Conservation (phyloP, 2,888 invertebrate genomes). For the Drosophila nr. perissopoda region DNA sequence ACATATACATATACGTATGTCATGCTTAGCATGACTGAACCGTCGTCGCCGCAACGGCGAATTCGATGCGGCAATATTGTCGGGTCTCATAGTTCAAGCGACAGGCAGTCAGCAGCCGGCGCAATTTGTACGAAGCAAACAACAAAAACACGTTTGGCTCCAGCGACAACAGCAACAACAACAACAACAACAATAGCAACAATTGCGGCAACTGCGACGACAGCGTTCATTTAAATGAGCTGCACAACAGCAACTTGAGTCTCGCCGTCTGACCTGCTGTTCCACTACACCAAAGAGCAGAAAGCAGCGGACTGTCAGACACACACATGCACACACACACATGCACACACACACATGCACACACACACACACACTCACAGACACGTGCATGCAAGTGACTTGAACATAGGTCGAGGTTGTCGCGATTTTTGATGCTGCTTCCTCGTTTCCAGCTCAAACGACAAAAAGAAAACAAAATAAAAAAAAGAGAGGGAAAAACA, state of each 20-base stretch:
- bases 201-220: conserved; percentile 26
- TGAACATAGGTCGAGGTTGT: conserved; percentile 63
- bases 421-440: conserved; percentile 51
- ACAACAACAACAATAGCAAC: conserved; percentile 29
- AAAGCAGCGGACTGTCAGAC: conserved; percentile 20
- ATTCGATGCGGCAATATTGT: conserved; percentile 57
- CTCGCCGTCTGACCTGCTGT: conserved; percentile 55
- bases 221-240: conserved; percentile 46
- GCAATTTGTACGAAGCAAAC: conserved; percentile 35
- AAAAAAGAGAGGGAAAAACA: background rate
- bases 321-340: conserved; percentile 7
- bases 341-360: conserved; percentile 24
- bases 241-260: conserved; percentile 13
- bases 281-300: conserved; percentile 56
- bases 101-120: conserved; percentile 3
- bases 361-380: conserved; percentile 1
- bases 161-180: conserved; percentile 5
- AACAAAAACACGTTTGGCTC: conserved; percentile 13
- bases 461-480: background rate
- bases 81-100: conserved; percentile 41
- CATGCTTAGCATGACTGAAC: conserved; percentile 3
- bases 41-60: conserved; percentile 27
- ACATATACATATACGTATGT: background rate
- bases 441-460: conserved; percentile 43
- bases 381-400: conserved; percentile 10